phyloP scores from a whole-genome alignment of 2,888 invertebrate genomes.

The Glaucopsyche alexis region DNA sequence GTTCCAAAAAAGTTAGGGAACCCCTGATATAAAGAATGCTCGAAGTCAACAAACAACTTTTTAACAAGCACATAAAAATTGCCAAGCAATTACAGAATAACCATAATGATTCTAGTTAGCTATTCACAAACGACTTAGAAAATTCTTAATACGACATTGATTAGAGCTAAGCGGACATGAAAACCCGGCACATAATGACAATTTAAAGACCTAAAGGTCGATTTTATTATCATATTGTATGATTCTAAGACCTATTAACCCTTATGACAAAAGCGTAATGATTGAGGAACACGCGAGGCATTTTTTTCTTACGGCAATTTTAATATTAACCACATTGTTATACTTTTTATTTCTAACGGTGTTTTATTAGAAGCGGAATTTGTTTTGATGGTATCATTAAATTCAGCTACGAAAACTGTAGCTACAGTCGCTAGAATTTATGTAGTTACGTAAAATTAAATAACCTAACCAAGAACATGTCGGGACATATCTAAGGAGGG shows the following conservation, averaged over 20 bases:
- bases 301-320: constrained; percentile 58
- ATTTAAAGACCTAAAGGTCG: constrained; percentile 79
- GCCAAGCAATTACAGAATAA: constrained; percentile 72
- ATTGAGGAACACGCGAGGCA: constrained; percentile 64
- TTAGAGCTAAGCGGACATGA: constrained; percentile 61
- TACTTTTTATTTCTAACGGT: constrained; percentile 19
- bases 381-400: background rate
- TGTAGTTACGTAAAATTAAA: no score
- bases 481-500: no score
- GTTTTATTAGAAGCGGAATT: background rate
- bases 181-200: constrained; percentile 70
- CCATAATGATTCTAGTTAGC: constrained; percentile 64
- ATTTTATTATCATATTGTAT: constrained; percentile 79
- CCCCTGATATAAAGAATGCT: constrained; percentile 36
- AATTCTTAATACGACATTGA: constrained; percentile 78
- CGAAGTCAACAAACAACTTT: constrained; percentile 45
- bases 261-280: constrained; percentile 77
- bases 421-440: background rate
- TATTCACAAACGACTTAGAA: constrained; percentile 74
- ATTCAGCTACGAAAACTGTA: background rate
- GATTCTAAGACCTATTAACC: constrained; percentile 78
- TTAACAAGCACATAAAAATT: constrained; percentile 57
- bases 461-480: no score
- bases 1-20: no score
- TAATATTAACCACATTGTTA: constrained; percentile 26